These are phyloP conservation scores for Phrynosoma blainvillii DNA, from an alignment of 2,113 vertebrate species.

Conservation along the genomic window DNA sequence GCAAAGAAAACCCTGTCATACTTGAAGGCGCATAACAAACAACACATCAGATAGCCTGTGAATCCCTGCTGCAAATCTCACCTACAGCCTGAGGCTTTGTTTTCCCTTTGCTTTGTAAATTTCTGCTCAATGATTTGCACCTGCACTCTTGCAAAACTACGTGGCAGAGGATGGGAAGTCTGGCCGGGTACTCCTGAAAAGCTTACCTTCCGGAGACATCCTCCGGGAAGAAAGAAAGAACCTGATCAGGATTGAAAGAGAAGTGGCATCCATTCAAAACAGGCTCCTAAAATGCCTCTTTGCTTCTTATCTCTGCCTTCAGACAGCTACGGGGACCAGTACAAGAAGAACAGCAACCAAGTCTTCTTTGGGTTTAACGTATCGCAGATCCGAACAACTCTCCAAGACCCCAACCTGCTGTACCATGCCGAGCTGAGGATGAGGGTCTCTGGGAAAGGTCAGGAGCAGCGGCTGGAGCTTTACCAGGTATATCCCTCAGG, in stretches of 20 bases:
- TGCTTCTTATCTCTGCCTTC: not conserved
- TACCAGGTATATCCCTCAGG: constrained; percentile 67
- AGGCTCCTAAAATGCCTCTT: not conserved
- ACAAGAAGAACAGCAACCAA: constrained; percentile 29
- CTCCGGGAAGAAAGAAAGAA: no score
- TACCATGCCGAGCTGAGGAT: constrained; percentile 85
- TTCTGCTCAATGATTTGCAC: no score
- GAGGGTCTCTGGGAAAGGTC: constrained; percentile 38
- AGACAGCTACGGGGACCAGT: not conserved
- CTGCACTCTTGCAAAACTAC: not conserved
- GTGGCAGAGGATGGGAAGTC: no score
- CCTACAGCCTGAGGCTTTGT: not conserved
- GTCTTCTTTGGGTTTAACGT: constrained; percentile 71
- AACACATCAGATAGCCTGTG: no score
- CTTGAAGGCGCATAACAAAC: no score
- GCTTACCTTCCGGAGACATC: not conserved
- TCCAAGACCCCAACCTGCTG: constrained; percentile 70
- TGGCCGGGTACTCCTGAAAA: not conserved
- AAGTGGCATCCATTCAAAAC: no score
- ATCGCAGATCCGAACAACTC: constrained; percentile 62
- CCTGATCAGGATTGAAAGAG: no score
- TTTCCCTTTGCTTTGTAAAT: not conserved
- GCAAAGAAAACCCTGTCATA: no score
- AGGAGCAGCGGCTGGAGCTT: constrained; percentile 83
- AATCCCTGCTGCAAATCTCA: not conserved